These are phyloP conservation scores for Seriola rivoliana DNA, from an alignment of 2,113 vertebrate species.

Conservation along the genomic window DNA sequence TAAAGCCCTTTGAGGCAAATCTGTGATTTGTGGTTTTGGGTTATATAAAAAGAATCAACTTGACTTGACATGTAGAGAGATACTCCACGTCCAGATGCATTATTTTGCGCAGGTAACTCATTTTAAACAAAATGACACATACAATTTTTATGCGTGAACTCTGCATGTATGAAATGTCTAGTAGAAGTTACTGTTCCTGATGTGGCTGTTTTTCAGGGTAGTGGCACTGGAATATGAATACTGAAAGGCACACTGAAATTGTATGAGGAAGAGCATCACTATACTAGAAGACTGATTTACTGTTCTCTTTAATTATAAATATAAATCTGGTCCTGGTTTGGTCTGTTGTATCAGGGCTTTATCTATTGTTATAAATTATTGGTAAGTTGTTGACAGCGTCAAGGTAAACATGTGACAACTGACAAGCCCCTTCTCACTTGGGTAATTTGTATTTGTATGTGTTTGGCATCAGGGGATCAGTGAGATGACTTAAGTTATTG, in stretches of 20 bases:
- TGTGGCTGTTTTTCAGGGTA: too few species aligned
- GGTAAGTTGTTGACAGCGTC: neutral
- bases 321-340: neutral
- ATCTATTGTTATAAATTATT: neutral
- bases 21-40: neutral
- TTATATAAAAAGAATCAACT: neutral
- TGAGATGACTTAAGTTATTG: constrained; percentile 10
- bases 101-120: neutral
- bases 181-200: neutral
- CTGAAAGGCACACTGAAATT: neutral
- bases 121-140: neutral
- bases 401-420: neutral
- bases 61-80: neutral
- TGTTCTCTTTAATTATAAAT: neutral
- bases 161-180: neutral
- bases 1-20: neutral
- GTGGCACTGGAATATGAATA: neutral
- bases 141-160: neutral
- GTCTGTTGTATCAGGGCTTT: neutral
- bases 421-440: constrained; percentile 7
- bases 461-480: constrained; percentile 28
- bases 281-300: neutral
- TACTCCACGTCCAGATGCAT: neutral
- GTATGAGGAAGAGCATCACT: neutral
- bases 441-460: constrained; percentile 1